A percentile compares a stretch with the other conserved stretches of the same genome.
phyloP scores from a whole-genome alignment of 2,113 vertebrate genomes.

The Acrocephalus kingi region DNA sequence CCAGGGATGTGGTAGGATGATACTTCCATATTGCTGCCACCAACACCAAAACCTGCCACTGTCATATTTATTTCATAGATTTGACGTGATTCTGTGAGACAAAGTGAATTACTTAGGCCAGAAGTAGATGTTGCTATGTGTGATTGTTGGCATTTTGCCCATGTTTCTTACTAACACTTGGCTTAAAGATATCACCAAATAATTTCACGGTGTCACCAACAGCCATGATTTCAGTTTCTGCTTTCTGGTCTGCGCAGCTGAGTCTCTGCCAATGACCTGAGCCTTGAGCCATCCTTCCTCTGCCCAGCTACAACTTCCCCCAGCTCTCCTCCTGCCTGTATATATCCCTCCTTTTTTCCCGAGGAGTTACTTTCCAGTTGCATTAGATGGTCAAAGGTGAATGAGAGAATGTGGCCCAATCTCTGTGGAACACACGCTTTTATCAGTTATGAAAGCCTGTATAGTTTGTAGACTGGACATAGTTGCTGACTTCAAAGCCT shows the following conservation, averaged over 20 bases:
- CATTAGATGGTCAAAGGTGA: neutral
- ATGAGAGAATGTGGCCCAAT: neutral
- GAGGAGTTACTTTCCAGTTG: neutral
- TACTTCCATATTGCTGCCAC: neutral
- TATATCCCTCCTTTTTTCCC: neutral
- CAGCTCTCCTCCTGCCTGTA: neutral
- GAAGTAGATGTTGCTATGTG: neutral
- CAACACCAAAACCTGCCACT: neutral
- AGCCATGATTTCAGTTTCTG: neutral
- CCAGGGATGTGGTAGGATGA: neutral
- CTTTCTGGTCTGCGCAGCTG: neutral
- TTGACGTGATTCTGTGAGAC: neutral
- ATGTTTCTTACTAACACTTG: neutral
- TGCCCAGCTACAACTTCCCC: neutral
- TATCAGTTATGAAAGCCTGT: neutral
- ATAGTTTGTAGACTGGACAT: neutral
- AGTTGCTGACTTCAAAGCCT: neutral
- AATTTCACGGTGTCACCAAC: neutral
- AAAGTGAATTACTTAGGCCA: neutral
- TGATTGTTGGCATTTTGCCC: neutral
- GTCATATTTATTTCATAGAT: neutral
- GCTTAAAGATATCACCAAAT: neutral
- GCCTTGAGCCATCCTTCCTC: neutral
- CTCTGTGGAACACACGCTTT: neutral
- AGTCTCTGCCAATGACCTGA: neutral